These are phyloP conservation scores for Forbesichthys agassizii DNA, from an alignment of 2,113 vertebrate genomes.

Conservation along the genomic window DNA sequence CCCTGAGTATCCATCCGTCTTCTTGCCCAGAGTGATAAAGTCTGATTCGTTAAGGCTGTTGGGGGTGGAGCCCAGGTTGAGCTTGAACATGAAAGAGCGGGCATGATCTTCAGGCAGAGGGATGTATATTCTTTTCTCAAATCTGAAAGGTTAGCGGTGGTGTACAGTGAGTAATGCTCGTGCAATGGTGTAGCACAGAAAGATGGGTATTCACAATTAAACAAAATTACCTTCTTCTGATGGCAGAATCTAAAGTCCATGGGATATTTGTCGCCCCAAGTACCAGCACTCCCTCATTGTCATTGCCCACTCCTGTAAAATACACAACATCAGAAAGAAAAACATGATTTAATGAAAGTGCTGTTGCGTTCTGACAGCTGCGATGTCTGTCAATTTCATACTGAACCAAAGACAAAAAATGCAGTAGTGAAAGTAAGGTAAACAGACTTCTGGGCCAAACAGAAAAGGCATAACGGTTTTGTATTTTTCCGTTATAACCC, in stretches of 20 bases:
- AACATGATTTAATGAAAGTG: background rate
- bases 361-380: too few species aligned
- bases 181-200: constrained; percentile 7
- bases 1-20: constrained; percentile 90
- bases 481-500: background rate
- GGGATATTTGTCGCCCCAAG: constrained; percentile 98
- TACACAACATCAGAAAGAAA: background rate
- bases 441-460: background rate
- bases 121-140: constrained; percentile 98
- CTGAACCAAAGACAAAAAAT: background rate
- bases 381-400: background rate
- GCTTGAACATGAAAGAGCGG: constrained; percentile 90
- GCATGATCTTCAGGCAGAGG: constrained; percentile 94
- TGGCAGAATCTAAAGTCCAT: constrained; percentile 97
- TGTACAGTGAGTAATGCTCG: constrained; percentile 7
- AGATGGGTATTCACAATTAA: background rate
- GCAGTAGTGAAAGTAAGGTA: background rate
- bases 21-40: constrained; percentile 86
- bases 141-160: constrained; percentile 71
- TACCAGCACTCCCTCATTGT: constrained; percentile 96
- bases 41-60: constrained; percentile 82
- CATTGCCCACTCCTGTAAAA: constrained; percentile 87
- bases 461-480: background rate
- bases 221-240: constrained; percentile 87
- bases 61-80: constrained; percentile 89